These are phyloP conservation scores for Himalopsyche kuldschensis DNA, from an alignment of 2,888 invertebrate species.

Conservation along the genomic window DNA sequence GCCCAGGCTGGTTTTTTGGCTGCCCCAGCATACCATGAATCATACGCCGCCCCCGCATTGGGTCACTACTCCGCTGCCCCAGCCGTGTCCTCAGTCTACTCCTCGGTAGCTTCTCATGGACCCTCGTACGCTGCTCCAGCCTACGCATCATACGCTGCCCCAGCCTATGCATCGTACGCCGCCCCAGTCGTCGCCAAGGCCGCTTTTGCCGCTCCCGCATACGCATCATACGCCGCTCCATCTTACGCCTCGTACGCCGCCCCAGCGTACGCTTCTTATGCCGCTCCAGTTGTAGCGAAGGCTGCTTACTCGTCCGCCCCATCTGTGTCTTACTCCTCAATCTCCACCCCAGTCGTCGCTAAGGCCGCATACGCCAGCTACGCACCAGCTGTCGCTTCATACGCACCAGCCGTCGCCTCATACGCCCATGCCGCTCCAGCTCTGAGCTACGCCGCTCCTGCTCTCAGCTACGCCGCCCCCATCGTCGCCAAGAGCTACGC, in stretches of 20 bases:
- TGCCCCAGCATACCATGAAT: conserved; percentile 39
- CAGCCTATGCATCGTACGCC: conserved; percentile 15
- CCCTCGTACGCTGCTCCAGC: conserved; percentile 20
- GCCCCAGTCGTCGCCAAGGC: conserved; percentile 35
- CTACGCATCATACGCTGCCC: conserved; percentile 31
- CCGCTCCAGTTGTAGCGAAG: conserved; percentile 23
- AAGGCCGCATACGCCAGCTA: conserved; percentile 41
- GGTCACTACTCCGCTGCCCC: conserved; percentile 44
- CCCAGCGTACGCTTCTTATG: conserved; percentile 40
- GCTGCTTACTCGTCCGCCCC: conserved; percentile 47
- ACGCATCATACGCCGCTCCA: conserved; percentile 38
- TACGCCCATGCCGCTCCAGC: conserved; percentile 20
- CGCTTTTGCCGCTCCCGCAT: conserved; percentile 23
- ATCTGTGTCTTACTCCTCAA: conserved; percentile 41
- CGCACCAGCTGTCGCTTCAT: conserved; percentile 29
- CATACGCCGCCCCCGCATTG: conserved; percentile 43
- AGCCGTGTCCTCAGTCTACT: conserved; percentile 43
- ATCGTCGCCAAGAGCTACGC: conserved; percentile 42
- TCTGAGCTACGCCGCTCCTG: conserved; percentile 35
- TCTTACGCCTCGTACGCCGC: conserved; percentile 18
- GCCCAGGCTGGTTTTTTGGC: conserved; percentile 35
- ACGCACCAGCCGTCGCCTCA: not conserved
- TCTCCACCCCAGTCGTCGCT: conserved; percentile 41
- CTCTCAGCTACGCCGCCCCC: conserved; percentile 42
- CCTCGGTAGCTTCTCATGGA: conserved; percentile 40